Base-by-base conservation (phyloP, 2,888 invertebrate genomes). In the Panzeria rudis region DNA sequence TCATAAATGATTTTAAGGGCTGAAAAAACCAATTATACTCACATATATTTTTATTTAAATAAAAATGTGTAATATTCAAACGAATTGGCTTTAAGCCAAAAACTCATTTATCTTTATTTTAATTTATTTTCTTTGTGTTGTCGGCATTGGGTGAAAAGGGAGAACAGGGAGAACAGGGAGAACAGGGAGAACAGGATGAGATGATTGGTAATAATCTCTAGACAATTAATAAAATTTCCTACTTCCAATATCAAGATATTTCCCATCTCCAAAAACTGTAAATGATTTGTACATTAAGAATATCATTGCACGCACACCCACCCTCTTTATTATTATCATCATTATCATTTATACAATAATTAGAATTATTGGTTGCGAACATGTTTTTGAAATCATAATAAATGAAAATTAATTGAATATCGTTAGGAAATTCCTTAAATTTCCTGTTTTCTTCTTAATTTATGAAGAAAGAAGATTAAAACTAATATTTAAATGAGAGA, bases 351-450 rank as follows among this genome's bases (percentile, higher is more conserved):
- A 64, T 11, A 13, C 1, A 11, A 38, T 32, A 35, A 52, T 50
- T 29, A 79, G 64, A 15, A 62, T 62, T 75, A 50, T 73, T 47
- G 78, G 73, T 68, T 62, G 38, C 47, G 71, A 78, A 83, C 71
- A 76, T 86, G 69, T 72, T 83, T 73, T 77, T 23, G 54, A 83
- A 86, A 83, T 85, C 66, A 75, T 38, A 71, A 66, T 89, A 90
- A 90, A 90, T 90, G 90, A 89, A 91, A 90, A 90, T 90, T 90
- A 90, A 91, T 90, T 89, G 91, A 91, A 90, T 89, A 90, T 89
- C 90, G 89, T 90, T 89, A 87, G 86, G 88, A 79, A 71, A 44
- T 50, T 29, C 44, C 5, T 54, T n/a, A 38, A 44, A 17, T 77
- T 68, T 35, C 64, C 59, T 66, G 9, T 52, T 17, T 52, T 25